Evolutionary conservation across 2,113 vertebrate genomes (phyloP).

Genomic region (Nerophis lumbriciformis): DNA sequence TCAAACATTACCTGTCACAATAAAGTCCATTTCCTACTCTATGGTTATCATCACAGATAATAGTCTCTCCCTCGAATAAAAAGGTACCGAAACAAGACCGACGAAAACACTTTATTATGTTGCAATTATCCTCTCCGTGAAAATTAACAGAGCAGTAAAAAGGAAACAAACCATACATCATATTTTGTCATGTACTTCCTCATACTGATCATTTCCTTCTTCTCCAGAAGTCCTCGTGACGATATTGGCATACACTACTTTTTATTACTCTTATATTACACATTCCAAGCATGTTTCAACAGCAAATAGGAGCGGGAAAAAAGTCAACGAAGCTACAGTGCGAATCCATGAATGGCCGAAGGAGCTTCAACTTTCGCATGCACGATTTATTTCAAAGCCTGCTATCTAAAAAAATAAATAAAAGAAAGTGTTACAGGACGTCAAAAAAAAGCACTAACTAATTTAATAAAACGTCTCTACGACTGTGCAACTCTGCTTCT

Average conservation of each 20-base stretch:
- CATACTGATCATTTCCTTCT: constrained; percentile 30
- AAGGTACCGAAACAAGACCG: constrained; percentile 6
- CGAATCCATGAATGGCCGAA: constrained; percentile 15
- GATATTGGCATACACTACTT: constrained; percentile 27
- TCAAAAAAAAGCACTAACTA: constrained; percentile 55
- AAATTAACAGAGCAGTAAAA: constrained; percentile 61
- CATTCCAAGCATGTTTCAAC: constrained; percentile 49
- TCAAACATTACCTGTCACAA: too few species aligned
- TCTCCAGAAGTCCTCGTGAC: constrained; percentile 28
- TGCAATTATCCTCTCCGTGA: constrained; percentile 48
- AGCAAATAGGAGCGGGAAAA: constrained; percentile 66
- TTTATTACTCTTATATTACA: constrained; percentile 27
- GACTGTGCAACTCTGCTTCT: constrained; percentile 50
- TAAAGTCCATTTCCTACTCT: too few species aligned
- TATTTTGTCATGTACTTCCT: constrained; percentile 20
- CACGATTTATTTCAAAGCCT: constrained; percentile 59
- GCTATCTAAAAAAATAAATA: constrained; percentile 17
- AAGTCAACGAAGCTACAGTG: constrained; percentile 60
- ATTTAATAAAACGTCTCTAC: constrained; percentile 44
- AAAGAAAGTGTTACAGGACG: constrained; percentile 58
- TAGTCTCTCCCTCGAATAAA: too few species aligned
- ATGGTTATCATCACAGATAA: too few species aligned
- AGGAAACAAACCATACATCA: constrained; percentile 47
- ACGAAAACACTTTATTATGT: constrained; percentile 70
- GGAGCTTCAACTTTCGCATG: constrained; percentile 67